phyloP scores from a whole-genome alignment of 2,888 invertebrate genomes.

The Melipona beecheii region DNA sequence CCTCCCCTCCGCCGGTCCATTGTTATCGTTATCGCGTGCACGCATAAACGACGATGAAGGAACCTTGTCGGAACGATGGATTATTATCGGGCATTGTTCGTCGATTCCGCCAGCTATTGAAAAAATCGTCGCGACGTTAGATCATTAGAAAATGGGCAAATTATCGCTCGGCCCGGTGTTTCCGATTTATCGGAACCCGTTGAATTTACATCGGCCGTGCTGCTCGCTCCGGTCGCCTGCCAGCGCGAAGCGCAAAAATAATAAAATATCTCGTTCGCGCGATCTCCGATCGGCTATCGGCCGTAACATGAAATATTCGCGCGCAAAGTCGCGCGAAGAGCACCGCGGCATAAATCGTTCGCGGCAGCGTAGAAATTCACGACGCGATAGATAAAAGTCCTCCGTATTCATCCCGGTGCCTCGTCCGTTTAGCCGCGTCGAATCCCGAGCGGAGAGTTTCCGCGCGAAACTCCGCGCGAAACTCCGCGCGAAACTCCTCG shows the following conservation, averaged over 20 bases:
- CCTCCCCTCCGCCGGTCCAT: not conserved
- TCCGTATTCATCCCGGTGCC: not conserved
- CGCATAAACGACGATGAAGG: conserved; percentile 46
- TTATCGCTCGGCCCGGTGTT: not conserved
- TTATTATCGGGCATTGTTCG: conserved; percentile 18
- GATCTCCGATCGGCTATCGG: not conserved
- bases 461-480: not conserved
- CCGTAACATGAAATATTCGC: not conserved
- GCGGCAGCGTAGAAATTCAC: not conserved
- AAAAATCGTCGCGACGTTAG: conserved; percentile 3
- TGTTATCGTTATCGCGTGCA: conserved; percentile 49
- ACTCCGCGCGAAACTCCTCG: not conserved
- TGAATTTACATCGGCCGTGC: conserved; percentile 3
- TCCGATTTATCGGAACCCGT: not conserved
- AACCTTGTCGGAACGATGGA: conserved; percentile 13
- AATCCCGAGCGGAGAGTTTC: no score
- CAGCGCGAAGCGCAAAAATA: not conserved
- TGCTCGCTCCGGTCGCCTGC: not conserved
- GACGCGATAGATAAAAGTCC: not conserved
- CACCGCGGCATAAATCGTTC: not conserved
- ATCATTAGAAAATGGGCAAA: not conserved
- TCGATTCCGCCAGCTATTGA: conserved; percentile 14
- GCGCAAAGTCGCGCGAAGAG: not conserved
- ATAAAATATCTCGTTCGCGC: conserved; percentile 6
- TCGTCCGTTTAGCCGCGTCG: no score